Base-by-base conservation (phyloP, 2,888 invertebrate species). In the Coronaproctus castanopsis region DNA sequence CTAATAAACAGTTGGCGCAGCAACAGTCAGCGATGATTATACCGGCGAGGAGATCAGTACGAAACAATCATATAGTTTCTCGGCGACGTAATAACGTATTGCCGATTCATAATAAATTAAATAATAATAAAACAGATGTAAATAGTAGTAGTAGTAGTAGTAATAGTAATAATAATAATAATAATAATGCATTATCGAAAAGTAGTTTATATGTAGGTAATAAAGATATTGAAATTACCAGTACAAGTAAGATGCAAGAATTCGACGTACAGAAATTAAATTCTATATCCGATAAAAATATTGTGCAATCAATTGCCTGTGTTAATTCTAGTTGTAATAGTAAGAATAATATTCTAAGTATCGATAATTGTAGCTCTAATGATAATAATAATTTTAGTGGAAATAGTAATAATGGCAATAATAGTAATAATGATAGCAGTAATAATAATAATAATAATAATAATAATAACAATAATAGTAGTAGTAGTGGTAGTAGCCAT, bases 11-110 rank as follows among this genome's bases (percentile, higher is more conserved):
- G n/a, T n/a, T n/a, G n/a, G n/a, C n/a, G n/a, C n/a, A n/a, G n/a
- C n/a, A n/a, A n/a, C n/a, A n/a, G n/a, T n/a, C n/a, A n/a, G n/a
- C n/a, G n/a, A n/a, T n/a, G n/a, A n/a, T n/a, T n/a, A n/a, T 55
- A 21, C 18, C 59, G 36, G 55, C 59, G 1, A 50, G 59, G 52
- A 55, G 59, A 20, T 52, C 55, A 21, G 55, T 55, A n/a, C 59
- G 59, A n/a, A 55, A 59, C 21, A 59, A 59, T 52, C 59, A 59
- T 21, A 21, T 59, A n/a, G 55, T 55, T 8, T 36, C 36, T 2
- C 59, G 59, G 5, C 55, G 59, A 24, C 59, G 59, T 18, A 55
- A 55, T n/a, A 21, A 5, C 5, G 36, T 14, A 36, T 5, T 36
- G 36, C 36, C 36, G 14, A 14, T 36, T 36, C 36, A 36, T 14